Evolutionary conservation across 2,797 vertebrate species (phyloP).

Genomic region (Propithecus perrieri): DNA sequence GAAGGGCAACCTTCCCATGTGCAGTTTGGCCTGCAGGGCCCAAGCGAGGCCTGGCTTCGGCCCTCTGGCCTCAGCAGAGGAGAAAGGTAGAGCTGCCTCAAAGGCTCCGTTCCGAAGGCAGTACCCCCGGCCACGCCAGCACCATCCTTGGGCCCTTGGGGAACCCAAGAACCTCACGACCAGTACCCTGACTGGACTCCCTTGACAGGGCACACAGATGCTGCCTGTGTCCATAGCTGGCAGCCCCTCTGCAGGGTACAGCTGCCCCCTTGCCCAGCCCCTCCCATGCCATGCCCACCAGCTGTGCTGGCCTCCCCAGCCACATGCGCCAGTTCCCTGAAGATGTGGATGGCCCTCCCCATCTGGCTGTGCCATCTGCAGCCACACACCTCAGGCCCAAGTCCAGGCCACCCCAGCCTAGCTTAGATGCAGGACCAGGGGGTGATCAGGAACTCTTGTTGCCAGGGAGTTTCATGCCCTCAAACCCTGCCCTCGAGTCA

Average conservation of each 20-base stretch:
- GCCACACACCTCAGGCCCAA: neutral
- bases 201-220: neutral
- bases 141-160: neutral
- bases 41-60: neutral
- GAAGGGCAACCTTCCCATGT: neutral
- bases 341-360: conserved; percentile 16
- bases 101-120: neutral
- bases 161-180: neutral
- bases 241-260: neutral
- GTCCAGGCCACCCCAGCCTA: neutral
- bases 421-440: neutral
- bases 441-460: neutral
- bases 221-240: neutral
- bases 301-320: neutral
- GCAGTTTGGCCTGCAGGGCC: neutral
- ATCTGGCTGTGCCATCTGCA: conserved; percentile 4
- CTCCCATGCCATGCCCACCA: neutral
- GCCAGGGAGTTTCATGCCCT: neutral
- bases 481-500: neutral
- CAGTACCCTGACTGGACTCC: neutral
- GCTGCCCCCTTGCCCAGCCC: neutral
- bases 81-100: neutral
- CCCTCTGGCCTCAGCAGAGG: neutral
- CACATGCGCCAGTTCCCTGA: conserved; percentile 33
- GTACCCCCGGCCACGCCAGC: no score